These are phyloP conservation scores for Caprella mutica DNA, from an alignment of 2,888 invertebrate species.

Conservation along the genomic window DNA sequence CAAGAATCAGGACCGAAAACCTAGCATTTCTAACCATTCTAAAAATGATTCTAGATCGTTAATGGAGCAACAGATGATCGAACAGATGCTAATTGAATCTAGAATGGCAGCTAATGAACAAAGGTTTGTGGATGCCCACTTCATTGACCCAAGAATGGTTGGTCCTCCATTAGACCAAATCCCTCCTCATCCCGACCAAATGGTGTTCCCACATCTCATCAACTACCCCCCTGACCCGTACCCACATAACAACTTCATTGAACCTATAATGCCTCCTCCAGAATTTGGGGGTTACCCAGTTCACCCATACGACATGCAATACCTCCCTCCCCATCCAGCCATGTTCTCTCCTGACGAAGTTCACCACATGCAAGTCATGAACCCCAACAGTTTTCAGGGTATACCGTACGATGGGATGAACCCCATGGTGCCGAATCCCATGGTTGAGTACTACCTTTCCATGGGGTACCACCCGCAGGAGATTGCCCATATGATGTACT, in stretches of 20 bases:
- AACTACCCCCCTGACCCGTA: constrained; percentile 11
- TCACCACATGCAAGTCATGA: neutral
- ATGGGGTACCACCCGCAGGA: too few relatives aligned
- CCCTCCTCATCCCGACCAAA: constrained; percentile 19
- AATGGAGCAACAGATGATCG: constrained; percentile 11
- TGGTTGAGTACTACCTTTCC: too few relatives aligned
- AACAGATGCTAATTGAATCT: too few relatives aligned
- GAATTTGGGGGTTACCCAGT: constrained; percentile 15
- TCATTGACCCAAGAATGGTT: constrained; percentile 13
- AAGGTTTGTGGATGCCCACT: constrained; percentile 14
- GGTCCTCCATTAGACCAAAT: too few relatives aligned
- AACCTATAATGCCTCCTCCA: constrained; percentile 16
- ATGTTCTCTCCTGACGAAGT: constrained; percentile 9
- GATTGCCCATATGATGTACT: too few relatives aligned
- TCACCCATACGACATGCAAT: constrained; percentile 16
- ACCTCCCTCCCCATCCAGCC: constrained; percentile 12
- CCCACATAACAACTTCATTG: constrained; percentile 10
- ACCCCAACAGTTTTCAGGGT: too few relatives aligned
- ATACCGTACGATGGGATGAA: too few relatives aligned
- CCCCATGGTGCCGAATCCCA: too few relatives aligned
- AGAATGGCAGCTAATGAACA: too few relatives aligned
- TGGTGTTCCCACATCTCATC: constrained; percentile 22
- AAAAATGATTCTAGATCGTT: constrained; percentile 12
- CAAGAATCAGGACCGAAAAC: too few relatives aligned
- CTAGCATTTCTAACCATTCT: constrained; percentile 6